Evolutionary conservation across 2,797 vertebrate genomes (phyloP), one percentile per base, ranked within the genome.

Genomic region (Phaenicophaeus curvirostris): DNA sequence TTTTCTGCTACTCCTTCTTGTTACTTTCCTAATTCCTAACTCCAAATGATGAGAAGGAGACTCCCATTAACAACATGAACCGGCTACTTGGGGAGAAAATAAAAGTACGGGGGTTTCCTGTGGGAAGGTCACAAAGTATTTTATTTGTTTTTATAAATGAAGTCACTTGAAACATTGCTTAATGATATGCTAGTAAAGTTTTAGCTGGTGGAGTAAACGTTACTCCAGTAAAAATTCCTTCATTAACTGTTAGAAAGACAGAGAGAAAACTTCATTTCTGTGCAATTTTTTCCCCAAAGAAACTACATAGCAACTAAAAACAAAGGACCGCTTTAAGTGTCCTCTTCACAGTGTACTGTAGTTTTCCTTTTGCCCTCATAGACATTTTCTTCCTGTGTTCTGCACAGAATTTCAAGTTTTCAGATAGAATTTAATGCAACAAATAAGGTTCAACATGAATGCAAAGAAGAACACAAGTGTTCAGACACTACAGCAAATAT

Each of bases 261-360:
- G 12, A 24, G 12, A 65, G 57, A 58, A 57, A 90, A 65, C 9
- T n/a, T 30, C 8, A 55, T 85, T 66, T 69, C 46, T 54, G 6
- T 33, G 28, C 28, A 2, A 44, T 41, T 74, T 53, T 58, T 35
- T 17, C 27, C 6, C 5, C 8, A 87, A 81, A 62, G 42, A 19
- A 76, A 11, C 14, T 18, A 39, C 12, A 30, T 8, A 67, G 35
- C 17, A 78, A 55, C 5, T 24, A 25, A 87, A 92, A 42, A 1
- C 8, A 90, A 81, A 66, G 11, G 9, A 30, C 16, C 21, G 17
- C 15, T 87, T 74, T 2, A 30, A 23, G 19, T 5, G 1, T 31
- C 21, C 58, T 25, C 8, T 12, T 87, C 23, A 33, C 2, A 1
- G 3, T 15, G 6, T n/a, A 48, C 33, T 12, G 4, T 0, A 21